Evolutionary conservation across 2,797 vertebrate genomes (phyloP), one percentile per base, ranked within the genome.

Genomic region (Tiaroga cobitis): DNA sequence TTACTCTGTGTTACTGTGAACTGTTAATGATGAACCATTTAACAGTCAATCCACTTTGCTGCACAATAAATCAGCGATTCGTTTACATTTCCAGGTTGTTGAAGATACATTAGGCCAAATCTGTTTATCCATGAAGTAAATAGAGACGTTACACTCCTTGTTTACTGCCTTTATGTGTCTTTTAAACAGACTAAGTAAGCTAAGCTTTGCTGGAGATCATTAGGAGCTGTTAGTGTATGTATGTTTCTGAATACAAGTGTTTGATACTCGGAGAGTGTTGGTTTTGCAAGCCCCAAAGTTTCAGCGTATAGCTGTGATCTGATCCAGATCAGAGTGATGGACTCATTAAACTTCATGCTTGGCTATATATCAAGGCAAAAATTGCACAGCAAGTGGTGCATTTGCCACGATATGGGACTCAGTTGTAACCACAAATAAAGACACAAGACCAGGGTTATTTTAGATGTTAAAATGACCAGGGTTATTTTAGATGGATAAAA

Each of bases 341-440:
- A 73, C 68, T 85, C 83, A 85, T 85, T 85, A 85, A 79, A 80
- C 54, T 41, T 49, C 46, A 73, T 51, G 19, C 67, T 73, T 32
- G 51, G 69, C 76, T 79, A 80, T 72, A 80, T 73, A 21, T 49
- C 43, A 85, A 85, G 54, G 67, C 39, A 73, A 72, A 85, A 68
- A 51, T 49, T 46, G 54, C 83, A 49, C 83, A 80, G 83, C 83
- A 61, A 80, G 82, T 70, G 76, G 54, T 9, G 21, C 39, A 49
- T 85, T 49, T 34, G 11, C 67, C 6, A 63, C 10, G 1, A 29
- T 26, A 84, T 3, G 37, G 65, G 26, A 46, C 56, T 51, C 65
- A 70, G 63, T 59, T 84, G 74, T 70, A 78, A 68, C 61, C 32
- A 49, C 10, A 56, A 34, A 79, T 32, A 72, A 79, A 79, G 39